A percentile compares a stretch with the other conserved stretches of the same genome.
Conservation (phyloP, 2,888 invertebrate genomes). For the Gymnocheta viridis region DNA sequence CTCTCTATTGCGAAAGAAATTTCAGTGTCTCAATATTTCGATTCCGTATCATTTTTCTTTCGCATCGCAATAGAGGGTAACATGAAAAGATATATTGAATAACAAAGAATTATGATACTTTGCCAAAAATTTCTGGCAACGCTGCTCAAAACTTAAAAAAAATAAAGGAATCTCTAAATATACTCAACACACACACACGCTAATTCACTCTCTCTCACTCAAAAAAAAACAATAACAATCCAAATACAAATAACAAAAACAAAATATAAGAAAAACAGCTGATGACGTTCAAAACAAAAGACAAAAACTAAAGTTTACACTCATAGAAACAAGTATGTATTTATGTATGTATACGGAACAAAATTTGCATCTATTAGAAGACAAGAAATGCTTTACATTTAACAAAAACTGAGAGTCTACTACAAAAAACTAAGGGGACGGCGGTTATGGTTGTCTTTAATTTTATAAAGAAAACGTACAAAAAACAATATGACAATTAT, state of each 20-base stretch:
- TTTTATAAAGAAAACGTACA: neutral
- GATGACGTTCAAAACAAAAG: slow-evolving; percentile 65
- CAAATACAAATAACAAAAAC: slow-evolving; percentile 8
- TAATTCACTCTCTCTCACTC: neutral
- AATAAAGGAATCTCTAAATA: neutral
- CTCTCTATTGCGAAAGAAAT: too few relatives aligned
- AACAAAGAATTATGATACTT: neutral
- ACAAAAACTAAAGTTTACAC: slow-evolving; percentile 1
- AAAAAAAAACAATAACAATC: slow-evolving; percentile 36
- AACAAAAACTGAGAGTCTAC: neutral
- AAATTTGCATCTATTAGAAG: slow-evolving; percentile 28
- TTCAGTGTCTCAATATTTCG: too few relatives aligned
- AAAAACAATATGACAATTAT: neutral
- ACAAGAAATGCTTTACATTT: neutral
- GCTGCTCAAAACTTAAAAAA: slow-evolving; percentile 1
- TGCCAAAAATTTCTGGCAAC: slow-evolving; percentile 24
- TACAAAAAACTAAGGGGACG: slow-evolving; percentile 35
- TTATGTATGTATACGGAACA: slow-evolving; percentile 1
- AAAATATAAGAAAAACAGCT: slow-evolving; percentile 60
- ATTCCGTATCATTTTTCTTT: too few relatives aligned
- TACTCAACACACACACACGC: neutral
- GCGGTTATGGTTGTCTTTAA: neutral
- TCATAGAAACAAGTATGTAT: slow-evolving; percentile 13
- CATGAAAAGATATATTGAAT: too few relatives aligned
- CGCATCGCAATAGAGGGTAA: too few relatives aligned